Evolutionary conservation across 92 coral and sea anemone genomes (phyloP), one percentile per base, ranked within the genome.

Genomic region (Phenganax stokvisi): DNA sequence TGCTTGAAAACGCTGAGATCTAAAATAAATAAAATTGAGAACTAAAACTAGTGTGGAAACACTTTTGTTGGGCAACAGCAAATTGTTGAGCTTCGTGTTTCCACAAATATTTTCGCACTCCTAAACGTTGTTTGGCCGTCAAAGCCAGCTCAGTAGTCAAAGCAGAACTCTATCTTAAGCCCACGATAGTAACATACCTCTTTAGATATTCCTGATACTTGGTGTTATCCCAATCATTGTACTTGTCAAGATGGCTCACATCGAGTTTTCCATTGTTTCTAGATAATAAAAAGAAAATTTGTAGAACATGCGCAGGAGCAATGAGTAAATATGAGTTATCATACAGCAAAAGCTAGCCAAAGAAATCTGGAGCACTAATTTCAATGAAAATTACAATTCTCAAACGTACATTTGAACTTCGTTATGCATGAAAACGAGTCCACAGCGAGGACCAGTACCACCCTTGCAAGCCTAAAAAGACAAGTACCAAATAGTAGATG

Each of bases 401-500:
- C 1, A 70, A 68, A 58, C 51, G 72, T 52, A 94, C 98, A 93
- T 89, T 87, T 87, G 86, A 54, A 89, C 83, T 63, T 92, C 97
- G 87, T 90, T 87, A 67, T 92, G 86, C 54, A 94, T 93, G 84
- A 94, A 94, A 25, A 94, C 88, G 56, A 94, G 78, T 8, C 98
- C 98, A 78, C 87, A 91, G 55, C 87, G 90, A n/a, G 97, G 97
- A 10, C 98, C 98, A 77, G 87, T 90, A 0, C 90, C 91, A 29
- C 98, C 98, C 76, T 84, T 88, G 28, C 89, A 88, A n/a, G 90
- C 98, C 98, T 94, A 67, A 29, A 55, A 10, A 74, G 51, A 17
- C 6, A 56, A 8, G 4, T 69, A 54, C n/a, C 13, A 56, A 12
- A 0, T 9, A 69, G 70, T 31, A 20, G 65, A 20, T 13, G 25